These are phyloP conservation scores for Cyanoramphus novaezelandiae DNA, from an alignment of 2,113 vertebrate genomes.

Conservation along the genomic window DNA sequence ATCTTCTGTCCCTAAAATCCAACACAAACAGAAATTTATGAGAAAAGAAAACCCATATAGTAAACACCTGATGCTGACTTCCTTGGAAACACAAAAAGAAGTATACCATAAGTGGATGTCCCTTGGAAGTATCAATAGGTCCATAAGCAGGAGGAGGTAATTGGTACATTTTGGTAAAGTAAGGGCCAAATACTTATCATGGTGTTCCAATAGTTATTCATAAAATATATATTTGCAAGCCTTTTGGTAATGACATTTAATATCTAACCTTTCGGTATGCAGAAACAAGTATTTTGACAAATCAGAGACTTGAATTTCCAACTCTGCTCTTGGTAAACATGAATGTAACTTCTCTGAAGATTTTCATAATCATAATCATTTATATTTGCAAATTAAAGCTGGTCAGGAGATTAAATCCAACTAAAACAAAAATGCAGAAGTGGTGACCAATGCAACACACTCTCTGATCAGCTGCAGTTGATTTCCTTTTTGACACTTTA, in stretches of 20 bases:
- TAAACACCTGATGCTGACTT: background rate
- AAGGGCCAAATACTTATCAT: background rate
- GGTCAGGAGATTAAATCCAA: background rate
- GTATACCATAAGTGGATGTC: background rate
- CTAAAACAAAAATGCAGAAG: background rate
- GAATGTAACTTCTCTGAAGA: background rate
- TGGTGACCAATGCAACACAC: background rate
- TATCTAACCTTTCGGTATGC: too few relatives aligned
- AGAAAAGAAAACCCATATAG: background rate
- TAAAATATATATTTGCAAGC: background rate
- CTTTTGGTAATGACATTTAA: background rate
- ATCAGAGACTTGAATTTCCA: background rate
- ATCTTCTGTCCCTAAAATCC: background rate
- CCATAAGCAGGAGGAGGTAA: accelerated
- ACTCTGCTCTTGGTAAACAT: accelerated
- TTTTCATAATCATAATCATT: background rate
- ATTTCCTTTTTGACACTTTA: background rate
- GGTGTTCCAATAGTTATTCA: too few relatives aligned
- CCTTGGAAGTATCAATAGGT: background rate
- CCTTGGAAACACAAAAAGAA: background rate
- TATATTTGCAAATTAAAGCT: background rate
- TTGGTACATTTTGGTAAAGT: background rate
- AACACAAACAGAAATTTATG: accelerated
- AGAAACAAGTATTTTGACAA: background rate
- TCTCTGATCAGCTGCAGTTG: background rate